A percentile compares a stretch with the other conserved stretches of the same genome.
phyloP scores from a whole-genome alignment of 2,888 invertebrate species.

The Campoplex capitator region DNA sequence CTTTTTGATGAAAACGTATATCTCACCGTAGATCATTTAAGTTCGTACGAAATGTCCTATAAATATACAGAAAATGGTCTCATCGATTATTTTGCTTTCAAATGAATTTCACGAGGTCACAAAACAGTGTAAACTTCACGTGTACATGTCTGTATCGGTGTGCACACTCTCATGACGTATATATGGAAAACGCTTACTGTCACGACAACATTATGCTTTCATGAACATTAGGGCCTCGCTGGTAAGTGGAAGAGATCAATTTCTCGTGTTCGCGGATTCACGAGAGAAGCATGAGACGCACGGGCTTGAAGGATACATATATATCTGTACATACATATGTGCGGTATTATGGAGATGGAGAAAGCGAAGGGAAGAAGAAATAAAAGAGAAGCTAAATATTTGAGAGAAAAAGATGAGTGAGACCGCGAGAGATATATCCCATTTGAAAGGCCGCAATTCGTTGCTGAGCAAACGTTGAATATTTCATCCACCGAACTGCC shows the following conservation, averaged over 20 bases:
- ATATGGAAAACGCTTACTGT: slow-evolving; percentile 51
- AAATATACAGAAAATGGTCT: slow-evolving; percentile 20
- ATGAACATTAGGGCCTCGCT: slow-evolving; percentile 72
- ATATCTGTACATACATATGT: neutral
- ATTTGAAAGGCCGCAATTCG: slow-evolving; percentile 48
- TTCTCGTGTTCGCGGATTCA: slow-evolving; percentile 64
- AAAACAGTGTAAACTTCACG: slow-evolving; percentile 15
- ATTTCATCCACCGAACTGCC: slow-evolving; percentile 57
- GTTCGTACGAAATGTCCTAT: slow-evolving; percentile 6
- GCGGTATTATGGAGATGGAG: neutral
- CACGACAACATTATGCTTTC: slow-evolving; percentile 73
- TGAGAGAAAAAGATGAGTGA: slow-evolving; percentile 48
- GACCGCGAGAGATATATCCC: slow-evolving; percentile 23
- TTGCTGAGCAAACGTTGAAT: slow-evolving; percentile 55
- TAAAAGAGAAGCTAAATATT: slow-evolving; percentile 11
- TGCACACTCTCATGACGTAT: slow-evolving; percentile 18
- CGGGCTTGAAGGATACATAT: neutral
- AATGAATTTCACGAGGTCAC: slow-evolving; percentile 68
- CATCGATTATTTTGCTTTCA: slow-evolving; percentile 66
- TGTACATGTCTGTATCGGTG: neutral
- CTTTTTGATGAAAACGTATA: neutral
- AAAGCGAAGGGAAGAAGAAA: slow-evolving; percentile 14
- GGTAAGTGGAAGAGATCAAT: slow-evolving; percentile 73
- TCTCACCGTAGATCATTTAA: neutral
- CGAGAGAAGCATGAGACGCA: slow-evolving; percentile 31